phyloP scores from a whole-genome alignment of 2,113 vertebrate species.

The human region GRCh38 chr4:12676001-12676500 shows the following conservation, averaged over 20 bases:
- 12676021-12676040: too few species aligned
- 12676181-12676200: not conserved
- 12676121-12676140: not conserved
- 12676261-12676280: not conserved
- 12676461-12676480: not conserved
- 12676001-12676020: not conserved
- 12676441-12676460: not conserved
- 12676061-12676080: not conserved
- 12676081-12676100: not conserved
- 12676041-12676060: not conserved
- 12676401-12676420: not conserved
- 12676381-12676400: not conserved
- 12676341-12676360: not conserved
- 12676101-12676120: not conserved
- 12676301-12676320: not conserved
- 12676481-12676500: not conserved
- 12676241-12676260: not conserved
- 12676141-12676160: not conserved
- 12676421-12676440: not conserved
- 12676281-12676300: not conserved
- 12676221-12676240: not conserved
- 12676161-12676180: not conserved
- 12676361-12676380: not conserved
- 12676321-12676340: not conserved
- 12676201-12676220: not conserved